Conservation (phyloP, 2,888 invertebrate genomes). For the Ennomos erosarius region DNA sequence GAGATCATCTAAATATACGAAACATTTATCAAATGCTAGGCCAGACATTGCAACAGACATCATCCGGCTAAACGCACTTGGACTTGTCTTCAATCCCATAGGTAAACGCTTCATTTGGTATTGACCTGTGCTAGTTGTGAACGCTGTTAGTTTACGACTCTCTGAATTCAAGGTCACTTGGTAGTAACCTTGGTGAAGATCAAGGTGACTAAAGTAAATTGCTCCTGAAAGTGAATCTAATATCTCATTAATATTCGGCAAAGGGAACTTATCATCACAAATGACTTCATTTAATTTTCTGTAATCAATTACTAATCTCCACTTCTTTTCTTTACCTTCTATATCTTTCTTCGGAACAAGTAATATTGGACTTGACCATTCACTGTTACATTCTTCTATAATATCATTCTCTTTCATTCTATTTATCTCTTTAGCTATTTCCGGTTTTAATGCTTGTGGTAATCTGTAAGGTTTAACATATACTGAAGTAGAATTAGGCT, state of each 20-base stretch:
- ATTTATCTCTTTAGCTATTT: slow-evolving; percentile 33
- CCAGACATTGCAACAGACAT: slow-evolving; percentile 36
- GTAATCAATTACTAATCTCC: slow-evolving; percentile 39
- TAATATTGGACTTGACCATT: slow-evolving; percentile 39
- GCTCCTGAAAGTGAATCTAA: not conserved
- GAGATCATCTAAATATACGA: slow-evolving; percentile 26
- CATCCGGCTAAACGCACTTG: slow-evolving; percentile 30
- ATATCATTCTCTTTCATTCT: slow-evolving; percentile 33
- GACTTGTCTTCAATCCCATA: slow-evolving; percentile 31
- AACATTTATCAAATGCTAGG: slow-evolving; percentile 31
- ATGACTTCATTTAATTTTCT: slow-evolving; percentile 33
- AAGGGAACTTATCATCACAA: slow-evolving; percentile 24
- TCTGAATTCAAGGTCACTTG: slow-evolving; percentile 21
- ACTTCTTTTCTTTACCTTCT: slow-evolving; percentile 28
- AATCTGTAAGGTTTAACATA: slow-evolving; percentile 38
- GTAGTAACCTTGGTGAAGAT: slow-evolving; percentile 32
- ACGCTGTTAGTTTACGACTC: slow-evolving; percentile 33
- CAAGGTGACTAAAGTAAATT: slow-evolving; percentile 16
- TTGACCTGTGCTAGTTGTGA: slow-evolving; percentile 22
- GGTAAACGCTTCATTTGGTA: slow-evolving; percentile 37
- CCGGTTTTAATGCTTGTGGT: slow-evolving; percentile 29
- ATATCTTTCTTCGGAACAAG: slow-evolving; percentile 41
- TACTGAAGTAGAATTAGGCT: slow-evolving; percentile 19
- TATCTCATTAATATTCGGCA: not conserved
- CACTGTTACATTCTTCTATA: slow-evolving; percentile 29